A percentile compares a stretch with the other conserved stretches of the same genome.
phyloP scores from a whole-genome alignment of 2,888 invertebrate species.

The Apantesis nais region DNA sequence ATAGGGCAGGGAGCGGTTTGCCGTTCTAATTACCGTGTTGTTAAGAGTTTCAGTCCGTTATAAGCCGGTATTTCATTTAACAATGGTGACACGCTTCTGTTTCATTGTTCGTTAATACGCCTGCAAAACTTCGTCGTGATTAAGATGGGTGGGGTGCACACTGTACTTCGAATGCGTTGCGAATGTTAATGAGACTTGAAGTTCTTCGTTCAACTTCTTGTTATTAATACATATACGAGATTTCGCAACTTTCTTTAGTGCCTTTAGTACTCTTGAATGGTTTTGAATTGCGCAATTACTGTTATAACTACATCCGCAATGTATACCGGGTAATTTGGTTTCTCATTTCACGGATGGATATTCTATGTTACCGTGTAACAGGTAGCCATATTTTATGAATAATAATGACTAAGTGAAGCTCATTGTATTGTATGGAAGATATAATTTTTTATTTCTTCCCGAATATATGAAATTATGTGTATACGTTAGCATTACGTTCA shows the following conservation, averaged over 20 bases:
- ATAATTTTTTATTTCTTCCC: constrained; percentile 35
- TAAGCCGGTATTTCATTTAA: constrained; percentile 59
- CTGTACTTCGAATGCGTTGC: constrained; percentile 34
- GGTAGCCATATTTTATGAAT: constrained; percentile 47
- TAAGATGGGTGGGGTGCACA: constrained; percentile 54
- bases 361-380: constrained; percentile 47
- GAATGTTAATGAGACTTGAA: constrained; percentile 33
- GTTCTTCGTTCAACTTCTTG: constrained; percentile 26
- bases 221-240: constrained; percentile 32
- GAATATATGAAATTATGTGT: constrained; percentile 7
- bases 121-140: constrained; percentile 63
- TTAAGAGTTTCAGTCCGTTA: constrained; percentile 61
- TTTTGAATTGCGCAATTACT: constrained; percentile 24
- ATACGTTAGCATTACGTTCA: no score
- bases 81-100: constrained; percentile 66
- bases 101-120: constrained; percentile 69
- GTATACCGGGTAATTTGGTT: constrained; percentile 38
- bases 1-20: constrained; percentile 52
- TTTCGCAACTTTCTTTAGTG: constrained; percentile 29
- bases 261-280: constrained; percentile 9
- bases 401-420: constrained; percentile 34
- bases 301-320: constrained; percentile 25
- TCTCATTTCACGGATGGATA: constrained; percentile 46
- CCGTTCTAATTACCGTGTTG: constrained; percentile 62
- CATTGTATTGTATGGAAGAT: constrained; percentile 28